Conservation (phyloP, 2,888 invertebrate species). For the Imbricaverruca yamaguchii region DNA sequence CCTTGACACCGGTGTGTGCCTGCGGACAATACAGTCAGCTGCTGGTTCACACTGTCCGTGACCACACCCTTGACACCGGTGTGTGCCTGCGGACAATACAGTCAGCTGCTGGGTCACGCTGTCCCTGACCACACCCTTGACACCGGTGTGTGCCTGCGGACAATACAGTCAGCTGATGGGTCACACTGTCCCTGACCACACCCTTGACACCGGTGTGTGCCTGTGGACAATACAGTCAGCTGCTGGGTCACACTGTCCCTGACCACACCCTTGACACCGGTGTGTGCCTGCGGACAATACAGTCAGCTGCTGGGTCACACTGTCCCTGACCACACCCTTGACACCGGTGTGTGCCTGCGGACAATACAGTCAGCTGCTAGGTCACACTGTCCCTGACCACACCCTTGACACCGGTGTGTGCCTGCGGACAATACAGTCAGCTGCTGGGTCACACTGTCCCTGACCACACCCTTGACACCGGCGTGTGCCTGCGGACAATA, state of each 20-base stretch:
- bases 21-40: no score
- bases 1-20: conserved; percentile 70
- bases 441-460: conserved; percentile 48
- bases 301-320: conserved; percentile 47
- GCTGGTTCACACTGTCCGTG: conserved; percentile 47
- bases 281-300: conserved; percentile 59
- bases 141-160: conserved; percentile 61
- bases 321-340: conserved; percentile 56
- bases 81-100: conserved; percentile 58
- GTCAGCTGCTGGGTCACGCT: conserved; percentile 48
- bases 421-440: no score
- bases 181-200: conserved; percentile 49
- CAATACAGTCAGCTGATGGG: no score
- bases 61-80: conserved; percentile 66
- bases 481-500: conserved; percentile 59
- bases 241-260: conserved; percentile 48
- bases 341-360: conserved; percentile 65
- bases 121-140: conserved; percentile 59
- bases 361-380: no score
- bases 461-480: conserved; percentile 63
- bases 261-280: conserved; percentile 64
- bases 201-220: conserved; percentile 71
- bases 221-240: no score
- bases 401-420: conserved; percentile 69
- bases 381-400: conserved; percentile 50